A percentile compares a stretch with the other conserved stretches of the same genome.
Evolutionary conservation across 2,113 vertebrate genomes (phyloP).

Genomic region (Cygnus atratus): DNA sequence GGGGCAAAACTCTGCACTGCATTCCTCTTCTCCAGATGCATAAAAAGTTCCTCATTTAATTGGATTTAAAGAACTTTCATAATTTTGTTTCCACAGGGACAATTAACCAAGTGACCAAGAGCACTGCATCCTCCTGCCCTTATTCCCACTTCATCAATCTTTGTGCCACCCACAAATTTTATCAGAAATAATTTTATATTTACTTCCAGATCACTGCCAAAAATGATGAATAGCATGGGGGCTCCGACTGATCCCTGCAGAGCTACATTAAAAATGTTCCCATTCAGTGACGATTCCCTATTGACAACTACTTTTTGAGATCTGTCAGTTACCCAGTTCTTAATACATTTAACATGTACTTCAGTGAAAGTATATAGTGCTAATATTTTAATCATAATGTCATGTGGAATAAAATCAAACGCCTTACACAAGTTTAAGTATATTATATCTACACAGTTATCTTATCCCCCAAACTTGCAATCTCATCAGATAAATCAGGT

Average conservation of each 20-base stretch:
- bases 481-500: slow-evolving; percentile 52
- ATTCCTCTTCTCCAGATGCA: background rate
- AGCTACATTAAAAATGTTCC: slow-evolving; percentile 32
- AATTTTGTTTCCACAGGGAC: background rate
- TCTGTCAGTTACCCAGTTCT: slow-evolving; percentile 47
- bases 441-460: slow-evolving; percentile 49
- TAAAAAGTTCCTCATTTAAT: background rate
- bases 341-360: slow-evolving; percentile 36
- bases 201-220: slow-evolving; percentile 53
- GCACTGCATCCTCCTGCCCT: background rate
- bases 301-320: slow-evolving; percentile 61
- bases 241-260: slow-evolving; percentile 43
- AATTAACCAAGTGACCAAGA: background rate
- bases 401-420: slow-evolving; percentile 67
- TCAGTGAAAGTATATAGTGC: slow-evolving; percentile 38
- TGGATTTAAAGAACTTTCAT: background rate
- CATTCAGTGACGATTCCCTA: slow-evolving; percentile 54
- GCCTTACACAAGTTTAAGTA: slow-evolving; percentile 52
- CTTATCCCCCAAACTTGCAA: slow-evolving; percentile 57
- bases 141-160: background rate
- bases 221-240: slow-evolving; percentile 38
- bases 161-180: slow-evolving; percentile 25
- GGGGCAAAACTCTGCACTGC: background rate
- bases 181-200: slow-evolving; percentile 55
- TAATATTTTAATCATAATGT: slow-evolving; percentile 70